Percentiles rank a stretch among this genome's conserved stretches.
These are phyloP conservation scores for Aphelenchoides besseyi DNA, from an alignment of 1,140 invertebrate genomes.

Conservation along the genomic window DNA sequence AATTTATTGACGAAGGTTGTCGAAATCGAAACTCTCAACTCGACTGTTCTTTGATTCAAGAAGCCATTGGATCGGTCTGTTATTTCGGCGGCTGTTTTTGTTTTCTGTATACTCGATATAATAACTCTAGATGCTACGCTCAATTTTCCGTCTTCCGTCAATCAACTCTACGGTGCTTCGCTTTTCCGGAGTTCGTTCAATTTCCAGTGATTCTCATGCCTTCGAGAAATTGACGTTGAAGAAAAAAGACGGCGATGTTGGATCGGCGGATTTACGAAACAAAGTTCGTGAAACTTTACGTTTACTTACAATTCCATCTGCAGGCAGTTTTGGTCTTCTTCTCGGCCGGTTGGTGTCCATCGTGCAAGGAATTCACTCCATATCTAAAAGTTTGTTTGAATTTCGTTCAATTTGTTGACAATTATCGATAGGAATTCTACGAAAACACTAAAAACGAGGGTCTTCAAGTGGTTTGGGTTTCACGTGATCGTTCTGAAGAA, in stretches of 20 bases:
- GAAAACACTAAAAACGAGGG: conserved; percentile 38
- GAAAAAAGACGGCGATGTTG: background rate
- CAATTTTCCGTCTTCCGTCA: background rate
- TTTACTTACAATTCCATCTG: conserved; percentile 4
- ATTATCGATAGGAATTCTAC: conserved; percentile 38
- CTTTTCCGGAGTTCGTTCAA: background rate
- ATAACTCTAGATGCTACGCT: background rate
- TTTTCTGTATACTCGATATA: background rate
- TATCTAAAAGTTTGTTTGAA: conserved; percentile 30
- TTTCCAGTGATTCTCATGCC: background rate
- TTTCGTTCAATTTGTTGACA: background rate
- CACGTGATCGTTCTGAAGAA: conserved; percentile 30
- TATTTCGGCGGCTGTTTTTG: background rate
- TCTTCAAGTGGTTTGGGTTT: conserved; percentile 40
- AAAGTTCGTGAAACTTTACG: background rate
- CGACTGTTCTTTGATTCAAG: background rate
- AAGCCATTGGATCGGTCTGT: background rate
- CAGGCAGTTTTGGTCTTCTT: conserved; percentile 30
- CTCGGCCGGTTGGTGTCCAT: conserved; percentile 30
- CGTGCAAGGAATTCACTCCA: conserved; percentile 33
- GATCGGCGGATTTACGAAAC: background rate
- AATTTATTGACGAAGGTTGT: no score
- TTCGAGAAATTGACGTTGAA: conserved; percentile 1
- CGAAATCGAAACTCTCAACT: background rate
- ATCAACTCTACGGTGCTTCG: background rate